Percentiles rank a stretch among this genome's conserved stretches.
These are phyloP conservation scores for Hypomecis atomaria DNA, from an alignment of 2,888 invertebrate species.

Conservation along the genomic window DNA sequence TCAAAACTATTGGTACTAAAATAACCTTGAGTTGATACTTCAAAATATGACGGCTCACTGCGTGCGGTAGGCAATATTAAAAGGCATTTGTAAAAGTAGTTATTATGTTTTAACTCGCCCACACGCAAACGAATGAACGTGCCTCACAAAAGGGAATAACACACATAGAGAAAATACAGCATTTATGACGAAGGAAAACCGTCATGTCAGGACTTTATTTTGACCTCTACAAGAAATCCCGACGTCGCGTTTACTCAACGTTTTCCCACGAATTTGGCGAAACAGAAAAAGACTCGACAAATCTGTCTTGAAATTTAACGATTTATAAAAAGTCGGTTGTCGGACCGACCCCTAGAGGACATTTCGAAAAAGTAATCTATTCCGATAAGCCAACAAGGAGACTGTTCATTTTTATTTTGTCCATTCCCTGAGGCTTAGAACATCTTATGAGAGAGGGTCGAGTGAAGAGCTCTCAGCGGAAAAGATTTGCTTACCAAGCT, in stretches of 20 bases:
- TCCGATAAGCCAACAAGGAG: constrained; percentile 81
- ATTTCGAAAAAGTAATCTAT: constrained; percentile 81
- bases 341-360: constrained; percentile 64
- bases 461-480: constrained; percentile 45
- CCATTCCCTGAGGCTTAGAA: constrained; percentile 78
- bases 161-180: constrained; percentile 51
- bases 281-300: constrained; percentile 38
- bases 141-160: constrained; percentile 58
- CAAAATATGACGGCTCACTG: constrained; percentile 71
- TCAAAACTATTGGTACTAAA: constrained; percentile 68
- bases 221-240: constrained; percentile 42
- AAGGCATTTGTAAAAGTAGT: constrained; percentile 70
- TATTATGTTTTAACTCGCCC: constrained; percentile 75
- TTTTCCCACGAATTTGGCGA: constrained; percentile 34
- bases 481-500: background rate
- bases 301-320: constrained; percentile 56
- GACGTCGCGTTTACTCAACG: constrained; percentile 32
- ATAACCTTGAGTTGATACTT: constrained; percentile 74
- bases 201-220: constrained; percentile 55
- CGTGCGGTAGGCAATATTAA: constrained; percentile 73
- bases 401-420: constrained; percentile 83
- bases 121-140: constrained; percentile 68
- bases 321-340: constrained; percentile 62
- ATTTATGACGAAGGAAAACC: constrained; percentile 53
- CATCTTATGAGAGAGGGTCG: constrained; percentile 59